Conservation (phyloP, 1,140 invertebrate genomes). For the Philopotamus ludificatus region DNA sequence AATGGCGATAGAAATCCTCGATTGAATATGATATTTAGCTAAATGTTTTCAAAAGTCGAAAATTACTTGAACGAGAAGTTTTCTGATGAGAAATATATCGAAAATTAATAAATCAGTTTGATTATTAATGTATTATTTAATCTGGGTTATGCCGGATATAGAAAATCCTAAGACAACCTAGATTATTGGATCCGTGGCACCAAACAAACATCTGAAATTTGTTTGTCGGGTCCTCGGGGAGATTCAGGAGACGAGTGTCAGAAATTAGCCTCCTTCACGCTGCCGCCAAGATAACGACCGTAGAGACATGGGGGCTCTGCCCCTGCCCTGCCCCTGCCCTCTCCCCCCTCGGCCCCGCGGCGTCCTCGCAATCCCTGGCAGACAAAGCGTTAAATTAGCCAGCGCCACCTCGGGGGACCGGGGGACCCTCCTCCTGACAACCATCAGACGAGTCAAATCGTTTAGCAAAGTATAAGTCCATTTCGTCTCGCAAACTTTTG, state of each 20-base stretch:
- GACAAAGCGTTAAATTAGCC: constrained; percentile 37
- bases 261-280: constrained; percentile 40
- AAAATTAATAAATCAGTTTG: no score
- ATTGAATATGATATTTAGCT: no score
- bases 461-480: constrained; percentile 31
- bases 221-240: constrained; percentile 16
- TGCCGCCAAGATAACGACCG: constrained; percentile 31
- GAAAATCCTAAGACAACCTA: no score
- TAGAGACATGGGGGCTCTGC: constrained; percentile 1
- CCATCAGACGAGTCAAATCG: constrained; percentile 20
- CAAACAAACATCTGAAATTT: constrained; percentile 8
- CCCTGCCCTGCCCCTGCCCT: constrained; percentile 3
- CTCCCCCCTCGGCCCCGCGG: neutral
- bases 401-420: neutral
- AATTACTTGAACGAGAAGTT: no score
- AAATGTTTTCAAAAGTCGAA: no score
- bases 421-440: neutral
- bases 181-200: no score
- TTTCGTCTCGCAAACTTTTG: constrained; percentile 27
- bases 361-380: constrained; percentile 2
- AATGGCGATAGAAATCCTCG: no score
- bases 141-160: no score
- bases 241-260: constrained; percentile 38
- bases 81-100: no score
- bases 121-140: no score